phyloP scores from a whole-genome alignment of 1,140 invertebrate genomes.

The Apis dorsata region DNA sequence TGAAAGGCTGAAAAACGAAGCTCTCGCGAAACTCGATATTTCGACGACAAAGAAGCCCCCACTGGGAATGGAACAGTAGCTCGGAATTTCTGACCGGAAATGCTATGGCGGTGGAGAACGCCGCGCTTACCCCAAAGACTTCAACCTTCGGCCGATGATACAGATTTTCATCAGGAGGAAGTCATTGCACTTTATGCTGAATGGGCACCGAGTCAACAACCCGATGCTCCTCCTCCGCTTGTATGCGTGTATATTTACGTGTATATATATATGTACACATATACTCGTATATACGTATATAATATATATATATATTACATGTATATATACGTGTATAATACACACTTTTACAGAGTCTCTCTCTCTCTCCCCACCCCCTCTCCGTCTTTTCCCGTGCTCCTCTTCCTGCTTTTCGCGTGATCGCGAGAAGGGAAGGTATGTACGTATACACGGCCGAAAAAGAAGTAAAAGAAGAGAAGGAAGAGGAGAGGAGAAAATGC shows the following conservation, averaged over 20 bases:
- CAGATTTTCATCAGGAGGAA: slow-evolving; percentile 75
- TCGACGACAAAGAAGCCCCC: slow-evolving; percentile 17
- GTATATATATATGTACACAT: no score
- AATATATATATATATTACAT: no score
- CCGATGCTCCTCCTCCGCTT: slow-evolving; percentile 55
- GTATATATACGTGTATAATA: no score
- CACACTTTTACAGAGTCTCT: not conserved
- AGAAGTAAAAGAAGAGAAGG: slow-evolving; percentile 27
- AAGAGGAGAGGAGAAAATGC: slow-evolving; percentile 46
- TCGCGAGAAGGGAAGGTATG: slow-evolving; percentile 30
- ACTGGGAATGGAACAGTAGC: slow-evolving; percentile 12
- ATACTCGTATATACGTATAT: no score
- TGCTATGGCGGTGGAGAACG: slow-evolving; percentile 8
- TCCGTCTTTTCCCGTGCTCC: slow-evolving; percentile 17
- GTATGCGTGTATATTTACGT: slow-evolving; percentile 54
- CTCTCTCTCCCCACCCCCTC: slow-evolving; percentile 1
- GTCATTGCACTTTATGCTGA: slow-evolving; percentile 79
- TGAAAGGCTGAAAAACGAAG: slow-evolving; percentile 32
- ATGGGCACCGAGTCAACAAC: slow-evolving; percentile 79
- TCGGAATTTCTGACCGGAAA: slow-evolving; percentile 39
- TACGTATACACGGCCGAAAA: not conserved
- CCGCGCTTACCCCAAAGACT: slow-evolving; percentile 46
- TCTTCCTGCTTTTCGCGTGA: slow-evolving; percentile 48
- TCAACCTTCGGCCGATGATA: slow-evolving; percentile 67
- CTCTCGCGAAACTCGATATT: slow-evolving; percentile 37